These are phyloP conservation scores for Hystrix cristata DNA, from an alignment of 2,113 vertebrate species.

Conservation along the genomic window DNA sequence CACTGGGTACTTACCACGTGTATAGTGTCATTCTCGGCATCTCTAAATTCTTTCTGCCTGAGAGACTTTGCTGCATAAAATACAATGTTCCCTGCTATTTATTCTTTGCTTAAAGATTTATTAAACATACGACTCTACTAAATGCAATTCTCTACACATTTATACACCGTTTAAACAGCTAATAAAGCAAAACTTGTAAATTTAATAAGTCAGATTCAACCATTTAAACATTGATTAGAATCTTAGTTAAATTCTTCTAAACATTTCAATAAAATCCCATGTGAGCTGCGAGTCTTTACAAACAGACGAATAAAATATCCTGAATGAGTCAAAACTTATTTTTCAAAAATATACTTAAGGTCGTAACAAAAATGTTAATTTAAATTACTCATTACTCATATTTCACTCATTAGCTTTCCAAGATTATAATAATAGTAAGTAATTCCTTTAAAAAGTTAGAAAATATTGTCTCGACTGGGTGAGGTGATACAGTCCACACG, in stretches of 20 bases:
- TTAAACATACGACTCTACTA: slow-evolving; percentile 59
- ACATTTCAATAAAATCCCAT: slow-evolving; percentile 56
- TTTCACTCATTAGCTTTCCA: background rate
- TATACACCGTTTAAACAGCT: slow-evolving; percentile 62
- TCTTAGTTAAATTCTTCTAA: slow-evolving; percentile 58
- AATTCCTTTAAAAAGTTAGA: background rate
- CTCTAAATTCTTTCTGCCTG: background rate
- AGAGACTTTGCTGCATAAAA: background rate
- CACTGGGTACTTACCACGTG: background rate
- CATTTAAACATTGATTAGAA: slow-evolving; percentile 63
- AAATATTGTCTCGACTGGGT: background rate
- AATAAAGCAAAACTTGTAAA: slow-evolving; percentile 62
- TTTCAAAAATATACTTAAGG: background rate
- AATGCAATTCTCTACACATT: slow-evolving; percentile 49
- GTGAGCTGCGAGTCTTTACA: background rate
- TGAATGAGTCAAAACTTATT: background rate
- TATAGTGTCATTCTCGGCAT: background rate
- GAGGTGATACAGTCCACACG: background rate
- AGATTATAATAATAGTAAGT: background rate
- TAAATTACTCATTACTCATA: background rate
- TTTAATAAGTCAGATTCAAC: slow-evolving; percentile 51
- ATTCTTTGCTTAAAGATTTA: slow-evolving; percentile 65
- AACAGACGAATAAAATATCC: slow-evolving; percentile 36
- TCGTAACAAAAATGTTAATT: background rate
- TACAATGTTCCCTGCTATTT: slow-evolving; percentile 8